Percentiles rank a stretch among this genome's conserved stretches.
phyloP scores from a whole-genome alignment of 2,113 vertebrate genomes.

The Dromiciops gliroides region DNA sequence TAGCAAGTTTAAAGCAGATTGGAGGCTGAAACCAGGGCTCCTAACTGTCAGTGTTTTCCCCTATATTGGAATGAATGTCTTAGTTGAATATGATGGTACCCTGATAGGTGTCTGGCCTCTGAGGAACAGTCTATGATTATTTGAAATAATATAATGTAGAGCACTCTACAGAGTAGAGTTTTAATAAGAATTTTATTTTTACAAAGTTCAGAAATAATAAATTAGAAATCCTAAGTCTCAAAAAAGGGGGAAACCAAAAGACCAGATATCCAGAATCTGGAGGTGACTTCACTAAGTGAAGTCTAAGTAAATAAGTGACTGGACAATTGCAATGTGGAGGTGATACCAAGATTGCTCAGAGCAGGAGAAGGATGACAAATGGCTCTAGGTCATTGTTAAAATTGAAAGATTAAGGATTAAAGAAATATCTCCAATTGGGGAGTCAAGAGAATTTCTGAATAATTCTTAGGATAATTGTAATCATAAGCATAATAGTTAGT shows the following conservation, averaged over 20 bases:
- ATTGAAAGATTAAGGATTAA: not conserved
- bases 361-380: not conserved
- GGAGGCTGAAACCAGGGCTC: too few relatives aligned
- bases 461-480: not conserved
- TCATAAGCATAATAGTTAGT: not conserved
- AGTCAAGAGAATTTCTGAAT: not conserved
- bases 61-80: too few relatives aligned
- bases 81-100: not conserved
- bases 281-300: too few relatives aligned
- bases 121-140: not conserved
- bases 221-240: not conserved
- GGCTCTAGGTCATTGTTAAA: not conserved
- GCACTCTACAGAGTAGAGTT: not conserved
- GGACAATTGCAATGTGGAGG: not conserved
- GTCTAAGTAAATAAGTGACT: not conserved
- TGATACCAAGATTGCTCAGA: not conserved
- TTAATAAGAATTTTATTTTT: not conserved
- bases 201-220: not conserved
- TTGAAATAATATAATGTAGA: not conserved
- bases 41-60: too few relatives aligned
- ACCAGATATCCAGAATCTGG: too few relatives aligned
- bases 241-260: not conserved
- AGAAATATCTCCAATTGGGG: not conserved
- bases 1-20: too few relatives aligned
- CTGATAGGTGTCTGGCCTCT: not conserved